Conservation (phyloP, 2,113 vertebrate genomes). For the Paraplagusia blochii region DNA sequence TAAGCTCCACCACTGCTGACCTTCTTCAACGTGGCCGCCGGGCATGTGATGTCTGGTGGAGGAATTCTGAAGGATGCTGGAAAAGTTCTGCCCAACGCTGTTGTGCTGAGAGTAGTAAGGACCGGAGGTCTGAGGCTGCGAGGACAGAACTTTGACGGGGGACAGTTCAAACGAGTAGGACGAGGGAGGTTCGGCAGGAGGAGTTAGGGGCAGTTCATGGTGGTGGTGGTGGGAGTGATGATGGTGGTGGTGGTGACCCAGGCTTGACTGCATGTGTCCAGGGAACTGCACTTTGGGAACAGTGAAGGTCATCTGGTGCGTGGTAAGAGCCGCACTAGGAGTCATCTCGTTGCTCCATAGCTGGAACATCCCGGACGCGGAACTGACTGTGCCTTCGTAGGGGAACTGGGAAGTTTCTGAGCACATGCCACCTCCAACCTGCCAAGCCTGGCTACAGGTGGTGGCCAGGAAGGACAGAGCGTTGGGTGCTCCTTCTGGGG, state of each 20-base stretch:
- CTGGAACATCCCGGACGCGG: constrained; percentile 81
- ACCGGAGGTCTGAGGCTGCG: constrained; percentile 64
- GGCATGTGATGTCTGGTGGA: constrained; percentile 72
- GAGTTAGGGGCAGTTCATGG: constrained; percentile 83
- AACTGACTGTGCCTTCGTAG: constrained; percentile 74
- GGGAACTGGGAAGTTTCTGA: constrained; percentile 73
- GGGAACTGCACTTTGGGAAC: constrained; percentile 82
- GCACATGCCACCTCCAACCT: constrained; percentile 62
- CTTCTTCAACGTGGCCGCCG: constrained; percentile 72
- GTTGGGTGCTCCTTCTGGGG: constrained; percentile 74
- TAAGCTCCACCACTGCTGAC: constrained; percentile 85
- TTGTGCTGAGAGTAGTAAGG: constrained; percentile 80
- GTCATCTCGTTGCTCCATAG: constrained; percentile 82
- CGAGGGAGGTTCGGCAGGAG: constrained; percentile 78
- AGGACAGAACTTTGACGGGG: constrained; percentile 79
- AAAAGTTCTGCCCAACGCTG: constrained; percentile 77
- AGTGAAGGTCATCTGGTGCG: constrained; percentile 80
- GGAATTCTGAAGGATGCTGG: constrained; percentile 77
- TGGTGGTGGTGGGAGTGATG: constrained; percentile 76
- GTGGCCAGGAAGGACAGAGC: constrained; percentile 78
- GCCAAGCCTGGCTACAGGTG: constrained; percentile 79
- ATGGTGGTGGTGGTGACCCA: constrained; percentile 78
- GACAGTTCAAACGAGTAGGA: constrained; percentile 84
- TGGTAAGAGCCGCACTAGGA: constrained; percentile 69
- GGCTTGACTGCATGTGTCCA: constrained; percentile 71